Conservation (phyloP, 2,888 invertebrate genomes). For the Gymnosoma rotundatum region DNA sequence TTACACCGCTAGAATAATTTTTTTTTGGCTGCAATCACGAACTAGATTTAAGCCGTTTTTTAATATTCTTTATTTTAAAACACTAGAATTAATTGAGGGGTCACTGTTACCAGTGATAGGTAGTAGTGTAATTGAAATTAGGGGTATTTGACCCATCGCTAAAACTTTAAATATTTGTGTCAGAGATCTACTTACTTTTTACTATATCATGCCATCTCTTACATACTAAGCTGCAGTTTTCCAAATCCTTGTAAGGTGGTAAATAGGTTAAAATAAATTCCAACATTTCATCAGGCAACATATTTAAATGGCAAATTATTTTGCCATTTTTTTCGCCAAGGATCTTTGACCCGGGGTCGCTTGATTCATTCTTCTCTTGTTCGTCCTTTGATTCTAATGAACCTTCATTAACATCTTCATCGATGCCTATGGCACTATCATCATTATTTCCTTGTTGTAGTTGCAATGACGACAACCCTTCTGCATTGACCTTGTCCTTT, state of each 20-base stretch:
- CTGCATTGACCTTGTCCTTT: constrained; percentile 65
- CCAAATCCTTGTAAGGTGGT: constrained; percentile 94
- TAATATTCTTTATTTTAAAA: too few species aligned
- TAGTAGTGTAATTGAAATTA: too few species aligned
- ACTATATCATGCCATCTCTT: constrained; percentile 93
- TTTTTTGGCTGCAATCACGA: too few species aligned
- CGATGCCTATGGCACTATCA: background rate
- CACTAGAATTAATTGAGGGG: too few species aligned
- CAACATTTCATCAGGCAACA: constrained; percentile 94
- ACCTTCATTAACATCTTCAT: background rate
- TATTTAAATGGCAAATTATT: constrained; percentile 57
- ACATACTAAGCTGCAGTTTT: constrained; percentile 92
- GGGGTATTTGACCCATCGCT: too few species aligned
- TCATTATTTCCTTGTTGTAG: constrained; percentile 22
- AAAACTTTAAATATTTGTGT: background rate
- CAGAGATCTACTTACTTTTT: constrained; percentile 86
- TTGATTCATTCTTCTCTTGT: constrained; percentile 10
- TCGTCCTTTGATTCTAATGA: background rate
- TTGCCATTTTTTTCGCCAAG: constrained; percentile 19
- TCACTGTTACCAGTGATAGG: too few species aligned
- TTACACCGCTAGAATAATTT: too few species aligned
- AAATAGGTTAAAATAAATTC: constrained; percentile 95
- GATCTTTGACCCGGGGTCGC: background rate
- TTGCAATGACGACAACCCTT: constrained; percentile 30
- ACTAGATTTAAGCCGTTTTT: too few species aligned